Percentiles rank a stretch among this genome's conserved stretches.
phyloP scores from a whole-genome alignment of 2,113 vertebrate species.

The Plotosus lineatus region DNA sequence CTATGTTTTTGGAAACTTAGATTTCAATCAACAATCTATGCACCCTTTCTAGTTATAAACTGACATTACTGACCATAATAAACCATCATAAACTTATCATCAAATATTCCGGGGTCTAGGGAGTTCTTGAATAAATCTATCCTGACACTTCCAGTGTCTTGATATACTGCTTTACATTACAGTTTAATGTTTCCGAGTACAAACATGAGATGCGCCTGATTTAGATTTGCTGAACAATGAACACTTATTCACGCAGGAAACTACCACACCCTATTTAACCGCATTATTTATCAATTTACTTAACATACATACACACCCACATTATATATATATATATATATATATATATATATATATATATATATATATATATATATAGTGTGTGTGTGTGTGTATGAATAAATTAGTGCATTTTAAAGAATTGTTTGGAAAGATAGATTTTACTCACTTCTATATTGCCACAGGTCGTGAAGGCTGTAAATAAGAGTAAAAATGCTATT shows the following conservation, averaged over 20 bases:
- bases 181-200: conserved; percentile 59
- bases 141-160: background rate
- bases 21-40: background rate
- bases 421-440: background rate
- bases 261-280: background rate
- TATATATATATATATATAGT: background rate
- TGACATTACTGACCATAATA: background rate
- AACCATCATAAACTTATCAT: background rate
- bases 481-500: conserved; percentile 74
- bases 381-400: background rate
- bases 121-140: too few species aligned
- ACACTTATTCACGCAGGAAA: background rate
- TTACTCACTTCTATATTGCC: conserved; percentile 76
- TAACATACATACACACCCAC: too few species aligned
- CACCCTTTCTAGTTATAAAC: background rate
- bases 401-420: background rate
- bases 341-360: background rate
- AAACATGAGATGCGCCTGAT: conserved; percentile 68
- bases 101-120: too few species aligned
- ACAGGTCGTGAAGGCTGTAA: conserved; percentile 78
- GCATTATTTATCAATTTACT: background rate
- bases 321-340: background rate
- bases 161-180: background rate
- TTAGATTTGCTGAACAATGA: conserved; percentile 36
- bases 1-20: background rate